Percentiles rank a stretch among this genome's conserved stretches.
Conservation (phyloP, 30 jellyfish, hydroid and myxozoan genomes). For the Pelagia noctiluca region DNA sequence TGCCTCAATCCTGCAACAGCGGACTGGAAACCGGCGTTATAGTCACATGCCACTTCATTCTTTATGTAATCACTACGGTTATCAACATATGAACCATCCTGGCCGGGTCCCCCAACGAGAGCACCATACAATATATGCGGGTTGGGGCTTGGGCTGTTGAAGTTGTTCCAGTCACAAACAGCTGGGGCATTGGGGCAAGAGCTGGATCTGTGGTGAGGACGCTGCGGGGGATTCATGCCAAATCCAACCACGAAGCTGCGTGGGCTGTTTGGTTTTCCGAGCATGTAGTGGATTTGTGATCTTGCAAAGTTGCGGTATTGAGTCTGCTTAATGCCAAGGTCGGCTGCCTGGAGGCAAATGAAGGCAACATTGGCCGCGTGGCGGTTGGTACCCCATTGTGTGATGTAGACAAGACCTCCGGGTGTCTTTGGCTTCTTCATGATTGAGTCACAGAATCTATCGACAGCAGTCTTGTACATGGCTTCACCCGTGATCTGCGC, state of each 20-base stretch:
- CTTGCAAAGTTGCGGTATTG: constrained; percentile 62
- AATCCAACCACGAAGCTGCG: constrained; percentile 85
- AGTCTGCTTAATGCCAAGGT: constrained; percentile 29
- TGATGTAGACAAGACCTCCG: constrained; percentile 64
- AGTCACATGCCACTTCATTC: constrained; percentile 77
- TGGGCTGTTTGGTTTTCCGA: constrained; percentile 61
- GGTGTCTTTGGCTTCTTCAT: constrained; percentile 56
- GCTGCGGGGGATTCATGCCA: constrained; percentile 74
- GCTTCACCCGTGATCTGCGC: constrained; percentile 50
- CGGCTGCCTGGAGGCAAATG: constrained; percentile 63
- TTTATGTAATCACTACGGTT: constrained; percentile 62
- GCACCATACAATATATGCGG: constrained; percentile 81
- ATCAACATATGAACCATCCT: constrained; percentile 52
- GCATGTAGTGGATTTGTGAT: constrained; percentile 65
- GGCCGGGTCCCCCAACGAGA: constrained; percentile 83
- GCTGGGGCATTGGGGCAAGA: constrained; percentile 75
- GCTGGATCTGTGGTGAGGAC: constrained; percentile 77
- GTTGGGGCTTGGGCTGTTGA: constrained; percentile 38
- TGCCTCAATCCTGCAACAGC: constrained; percentile 78
- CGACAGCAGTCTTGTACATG: constrained; percentile 35
- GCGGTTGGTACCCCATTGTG: constrained; percentile 83
- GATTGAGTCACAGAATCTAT: constrained; percentile 52
- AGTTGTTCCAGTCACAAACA: constrained; percentile 54
- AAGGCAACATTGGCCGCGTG: constrained; percentile 90
- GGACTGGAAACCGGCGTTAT: constrained; percentile 83